Evolutionary conservation across 1,140 invertebrate species (phyloP).

Genomic region (Trachymyrmex cornetzi): DNA sequence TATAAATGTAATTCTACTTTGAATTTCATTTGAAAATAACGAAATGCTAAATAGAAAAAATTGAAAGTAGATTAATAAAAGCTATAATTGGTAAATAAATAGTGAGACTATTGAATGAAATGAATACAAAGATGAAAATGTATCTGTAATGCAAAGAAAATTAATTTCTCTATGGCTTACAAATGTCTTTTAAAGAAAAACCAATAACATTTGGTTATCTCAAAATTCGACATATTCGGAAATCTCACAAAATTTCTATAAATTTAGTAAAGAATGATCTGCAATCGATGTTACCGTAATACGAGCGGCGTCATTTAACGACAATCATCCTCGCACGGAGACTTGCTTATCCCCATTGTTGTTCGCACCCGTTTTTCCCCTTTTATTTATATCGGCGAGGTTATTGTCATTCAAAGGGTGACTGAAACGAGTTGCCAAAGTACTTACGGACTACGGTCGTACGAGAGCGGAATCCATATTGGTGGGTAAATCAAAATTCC

Average conservation of each 20-base stretch:
- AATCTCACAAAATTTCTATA: background rate
- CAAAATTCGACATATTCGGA: background rate
- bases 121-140: background rate
- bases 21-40: background rate
- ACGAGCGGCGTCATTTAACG: constrained; percentile 12
- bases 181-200: background rate
- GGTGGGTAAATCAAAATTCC: constrained; percentile 13
- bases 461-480: constrained; percentile 50
- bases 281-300: constrained; percentile 6
- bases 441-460: constrained; percentile 16
- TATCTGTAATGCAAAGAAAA: background rate
- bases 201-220: constrained; percentile 17
- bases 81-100: background rate
- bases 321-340: background rate
- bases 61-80: background rate
- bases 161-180: background rate
- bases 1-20: background rate
- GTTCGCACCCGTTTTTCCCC: background rate
- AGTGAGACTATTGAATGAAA: background rate
- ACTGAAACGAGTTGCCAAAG: constrained; percentile 44
- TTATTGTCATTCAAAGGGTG: constrained; percentile 45
- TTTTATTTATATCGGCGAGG: background rate
- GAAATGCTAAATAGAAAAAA: background rate
- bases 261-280: background rate
- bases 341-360: constrained; percentile 5